Evolutionary conservation across 2,888 invertebrate genomes (phyloP).

Genomic region (Petrophora chlorosata): DNA sequence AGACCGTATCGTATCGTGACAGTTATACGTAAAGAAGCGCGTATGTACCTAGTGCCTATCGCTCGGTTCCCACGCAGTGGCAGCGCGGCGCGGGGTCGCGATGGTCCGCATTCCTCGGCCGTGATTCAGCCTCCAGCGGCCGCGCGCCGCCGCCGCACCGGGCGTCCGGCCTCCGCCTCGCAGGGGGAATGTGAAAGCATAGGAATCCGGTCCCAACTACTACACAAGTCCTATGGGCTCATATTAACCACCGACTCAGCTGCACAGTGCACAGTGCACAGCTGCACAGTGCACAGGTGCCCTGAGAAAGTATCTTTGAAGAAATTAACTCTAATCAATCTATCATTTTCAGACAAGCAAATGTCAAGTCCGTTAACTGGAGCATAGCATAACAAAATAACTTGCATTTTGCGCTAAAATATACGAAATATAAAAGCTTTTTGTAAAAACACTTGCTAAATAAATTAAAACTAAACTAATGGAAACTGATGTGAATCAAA

Average conservation of each 20-base stretch:
- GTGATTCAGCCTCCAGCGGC: conserved; percentile 47
- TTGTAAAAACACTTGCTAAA: too few species aligned
- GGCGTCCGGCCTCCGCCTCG: conserved; percentile 37
- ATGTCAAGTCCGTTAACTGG: too few species aligned
- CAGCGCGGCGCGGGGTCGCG: conserved; percentile 7
- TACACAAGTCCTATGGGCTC: conserved; percentile 15
- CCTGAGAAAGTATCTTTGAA: too few species aligned
- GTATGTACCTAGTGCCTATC: too few species aligned
- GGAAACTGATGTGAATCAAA: too few species aligned
- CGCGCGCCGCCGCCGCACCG: not conserved
- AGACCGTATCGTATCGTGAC: too few species aligned
- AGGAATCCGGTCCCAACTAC: conserved; percentile 49
- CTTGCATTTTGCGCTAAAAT: too few species aligned
- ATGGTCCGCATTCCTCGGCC: conserved; percentile 41
- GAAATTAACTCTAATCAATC: too few species aligned
- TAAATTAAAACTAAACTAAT: too few species aligned
- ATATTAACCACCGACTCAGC: not conserved
- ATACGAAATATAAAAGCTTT: too few species aligned
- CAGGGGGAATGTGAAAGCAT: conserved; percentile 55
- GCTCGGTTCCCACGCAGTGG: conserved; percentile 15
- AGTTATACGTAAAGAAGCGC: not conserved
- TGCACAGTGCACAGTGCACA: not conserved
- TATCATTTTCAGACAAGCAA: too few species aligned
- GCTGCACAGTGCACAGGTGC: not conserved
- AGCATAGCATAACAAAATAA: too few species aligned